Evolutionary conservation across 1,140 invertebrate genomes (phyloP).

Genomic region (Hypsibius dujardini): DNA sequence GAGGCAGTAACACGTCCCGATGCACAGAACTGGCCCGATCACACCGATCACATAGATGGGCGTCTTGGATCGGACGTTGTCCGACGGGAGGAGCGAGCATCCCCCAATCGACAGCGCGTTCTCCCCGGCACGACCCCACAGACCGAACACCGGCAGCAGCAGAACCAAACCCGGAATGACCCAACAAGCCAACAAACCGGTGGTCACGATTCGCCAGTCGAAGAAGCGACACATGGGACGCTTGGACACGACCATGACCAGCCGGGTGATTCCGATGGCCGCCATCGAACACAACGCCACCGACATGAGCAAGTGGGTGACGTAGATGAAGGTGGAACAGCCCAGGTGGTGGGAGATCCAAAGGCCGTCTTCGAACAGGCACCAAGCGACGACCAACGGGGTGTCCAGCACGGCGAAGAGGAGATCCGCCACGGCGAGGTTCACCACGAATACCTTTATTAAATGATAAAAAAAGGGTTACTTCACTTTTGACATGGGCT

Average conservation of each 20-base stretch:
- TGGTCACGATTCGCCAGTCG: not conserved
- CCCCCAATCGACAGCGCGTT: not conserved
- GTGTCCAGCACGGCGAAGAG: slow-evolving; percentile 88
- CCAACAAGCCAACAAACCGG: not conserved
- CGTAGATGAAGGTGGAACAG: not conserved
- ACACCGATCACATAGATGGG: not conserved
- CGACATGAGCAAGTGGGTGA: not conserved
- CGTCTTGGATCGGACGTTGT: not conserved
- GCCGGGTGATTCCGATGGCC: not conserved
- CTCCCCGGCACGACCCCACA: not conserved
- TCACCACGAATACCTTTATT: slow-evolving; percentile 36
- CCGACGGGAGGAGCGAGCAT: not conserved
- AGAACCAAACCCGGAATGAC: not conserved
- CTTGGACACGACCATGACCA: not conserved
- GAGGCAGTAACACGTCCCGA: not conserved
- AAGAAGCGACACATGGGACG: not conserved
- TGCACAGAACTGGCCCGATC: not conserved
- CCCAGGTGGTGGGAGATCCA: not conserved
- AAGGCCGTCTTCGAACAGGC: not conserved
- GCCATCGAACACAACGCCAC: not conserved
- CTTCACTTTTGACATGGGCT: too few species aligned
- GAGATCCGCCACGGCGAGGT: slow-evolving; percentile 69
- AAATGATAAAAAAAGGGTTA: too few species aligned
- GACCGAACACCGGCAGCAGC: not conserved
- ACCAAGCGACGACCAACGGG: slow-evolving; percentile 59